phyloP scores from a whole-genome alignment of 64 coral and sea anemone species.

The Hydrozoanthus tunicans region DNA sequence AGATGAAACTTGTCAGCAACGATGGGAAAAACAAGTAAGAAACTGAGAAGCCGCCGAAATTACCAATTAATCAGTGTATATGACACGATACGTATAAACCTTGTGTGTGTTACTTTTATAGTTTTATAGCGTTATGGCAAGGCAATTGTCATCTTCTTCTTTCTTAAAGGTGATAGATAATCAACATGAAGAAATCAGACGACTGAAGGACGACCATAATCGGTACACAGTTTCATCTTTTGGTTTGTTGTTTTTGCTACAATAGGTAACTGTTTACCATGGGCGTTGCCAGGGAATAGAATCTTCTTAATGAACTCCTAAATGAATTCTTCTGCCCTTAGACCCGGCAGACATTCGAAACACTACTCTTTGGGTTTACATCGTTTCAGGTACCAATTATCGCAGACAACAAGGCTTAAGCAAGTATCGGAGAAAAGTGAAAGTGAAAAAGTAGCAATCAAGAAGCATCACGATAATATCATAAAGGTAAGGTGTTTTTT shows the following conservation, averaged over 20 bases:
- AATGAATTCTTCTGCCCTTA: neutral
- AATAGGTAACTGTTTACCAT: neutral
- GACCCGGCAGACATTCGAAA: no score
- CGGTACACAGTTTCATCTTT: neutral
- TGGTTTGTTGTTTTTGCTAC: neutral
- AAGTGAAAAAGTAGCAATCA: constrained; percentile 70
- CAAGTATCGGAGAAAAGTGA: constrained; percentile 68
- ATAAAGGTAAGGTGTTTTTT: constrained; percentile 54
- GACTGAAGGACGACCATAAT: constrained; percentile 44
- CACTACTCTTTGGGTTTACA: neutral
- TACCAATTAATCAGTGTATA: no score
- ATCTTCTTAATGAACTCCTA: neutral
- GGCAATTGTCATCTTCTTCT: neutral
- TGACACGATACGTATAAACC: no score
- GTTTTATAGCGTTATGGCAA: no score
- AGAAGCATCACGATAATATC: constrained; percentile 79
- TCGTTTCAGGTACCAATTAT: constrained; percentile 56
- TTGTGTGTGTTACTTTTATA: no score
- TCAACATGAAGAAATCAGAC: constrained; percentile 12
- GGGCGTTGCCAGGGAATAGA: neutral
- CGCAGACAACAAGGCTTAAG: constrained; percentile 67
- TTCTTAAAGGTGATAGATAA: constrained; percentile 21
- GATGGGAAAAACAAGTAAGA: no score
- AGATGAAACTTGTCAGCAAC: no score
- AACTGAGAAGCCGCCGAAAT: no score